Evolutionary conservation across 2,113 vertebrate genomes (phyloP).

Genomic region (Ameiurus melas): DNA sequence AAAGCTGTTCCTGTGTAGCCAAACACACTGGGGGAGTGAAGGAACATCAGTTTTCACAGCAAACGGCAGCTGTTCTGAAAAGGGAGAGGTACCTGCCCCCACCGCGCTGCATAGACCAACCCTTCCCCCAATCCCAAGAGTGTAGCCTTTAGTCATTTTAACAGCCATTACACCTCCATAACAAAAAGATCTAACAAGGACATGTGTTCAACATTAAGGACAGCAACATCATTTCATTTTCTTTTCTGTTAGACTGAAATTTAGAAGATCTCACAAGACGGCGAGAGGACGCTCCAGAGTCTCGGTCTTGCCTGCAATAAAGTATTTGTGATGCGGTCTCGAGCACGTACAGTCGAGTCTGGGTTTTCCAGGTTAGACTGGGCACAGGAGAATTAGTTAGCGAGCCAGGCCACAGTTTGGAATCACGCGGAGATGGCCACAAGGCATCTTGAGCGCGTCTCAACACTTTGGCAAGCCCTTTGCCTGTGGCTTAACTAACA

Average conservation of each 20-base stretch:
- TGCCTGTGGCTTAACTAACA: constrained; percentile 20
- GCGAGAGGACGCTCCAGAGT: not conserved
- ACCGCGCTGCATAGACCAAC: not conserved
- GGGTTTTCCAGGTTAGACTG: not conserved
- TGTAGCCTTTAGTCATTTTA: constrained; percentile 25
- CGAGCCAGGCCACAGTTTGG: not conserved
- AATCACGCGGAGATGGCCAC: constrained; percentile 16
- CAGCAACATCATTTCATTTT: not conserved
- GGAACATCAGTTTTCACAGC: constrained; percentile 52
- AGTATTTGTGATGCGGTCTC: not conserved
- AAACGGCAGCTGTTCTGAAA: constrained; percentile 51
- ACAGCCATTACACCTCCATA: constrained; percentile 26
- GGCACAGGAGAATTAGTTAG: not conserved
- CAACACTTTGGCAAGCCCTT: constrained; percentile 38
- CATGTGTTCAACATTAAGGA: constrained; percentile 24
- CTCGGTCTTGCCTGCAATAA: not conserved
- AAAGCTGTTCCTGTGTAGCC: constrained; percentile 46
- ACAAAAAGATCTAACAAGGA: constrained; percentile 30
- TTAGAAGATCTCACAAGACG: not conserved
- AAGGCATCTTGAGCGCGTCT: constrained; percentile 19
- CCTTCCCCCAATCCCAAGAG: constrained; percentile 25
- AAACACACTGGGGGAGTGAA: constrained; percentile 37
- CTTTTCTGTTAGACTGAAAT: not conserved
- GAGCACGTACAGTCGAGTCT: not conserved
- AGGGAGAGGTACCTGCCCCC: constrained; percentile 50